phyloP scores from a whole-genome alignment of 2,113 vertebrate genomes.

The Addax nasomaculatus region DNA sequence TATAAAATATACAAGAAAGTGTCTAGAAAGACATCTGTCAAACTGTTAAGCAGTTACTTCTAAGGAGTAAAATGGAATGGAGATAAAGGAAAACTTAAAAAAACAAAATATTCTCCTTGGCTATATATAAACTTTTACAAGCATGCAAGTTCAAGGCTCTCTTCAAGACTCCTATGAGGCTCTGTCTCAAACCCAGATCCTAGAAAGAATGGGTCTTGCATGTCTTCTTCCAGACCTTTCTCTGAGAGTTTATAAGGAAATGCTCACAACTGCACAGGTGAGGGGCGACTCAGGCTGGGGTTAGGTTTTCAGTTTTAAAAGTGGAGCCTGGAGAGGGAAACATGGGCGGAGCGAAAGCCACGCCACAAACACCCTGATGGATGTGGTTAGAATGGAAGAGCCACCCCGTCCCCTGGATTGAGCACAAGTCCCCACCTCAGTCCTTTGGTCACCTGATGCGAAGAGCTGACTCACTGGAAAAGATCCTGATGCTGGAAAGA shows the following conservation, averaged over 20 bases:
- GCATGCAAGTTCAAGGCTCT: not conserved
- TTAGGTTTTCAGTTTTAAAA: not conserved
- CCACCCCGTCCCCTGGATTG: fast-evolving
- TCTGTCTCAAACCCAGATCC: not conserved
- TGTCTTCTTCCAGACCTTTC: not conserved
- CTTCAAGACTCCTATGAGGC: not conserved
- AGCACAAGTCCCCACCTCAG: not conserved
- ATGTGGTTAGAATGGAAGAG: not conserved
- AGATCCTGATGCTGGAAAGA: not conserved
- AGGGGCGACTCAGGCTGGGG: not conserved
- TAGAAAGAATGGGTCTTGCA: not conserved
- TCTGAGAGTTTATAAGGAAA: not conserved
- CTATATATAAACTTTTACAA: not conserved
- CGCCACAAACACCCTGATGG: not conserved
- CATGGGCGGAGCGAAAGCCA: not conserved
- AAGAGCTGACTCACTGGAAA: not conserved
- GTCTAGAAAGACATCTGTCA: not conserved
- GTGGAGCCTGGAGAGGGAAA: not conserved
- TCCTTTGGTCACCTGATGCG: not conserved
- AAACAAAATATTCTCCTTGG: not conserved
- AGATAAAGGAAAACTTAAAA: not conserved
- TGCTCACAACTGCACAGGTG: not conserved
- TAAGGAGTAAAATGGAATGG: not conserved
- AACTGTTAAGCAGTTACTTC: not conserved
- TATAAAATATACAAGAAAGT: not conserved